phyloP scores from a whole-genome alignment of 2,888 invertebrate genomes.

The Callimorpha dominula region DNA sequence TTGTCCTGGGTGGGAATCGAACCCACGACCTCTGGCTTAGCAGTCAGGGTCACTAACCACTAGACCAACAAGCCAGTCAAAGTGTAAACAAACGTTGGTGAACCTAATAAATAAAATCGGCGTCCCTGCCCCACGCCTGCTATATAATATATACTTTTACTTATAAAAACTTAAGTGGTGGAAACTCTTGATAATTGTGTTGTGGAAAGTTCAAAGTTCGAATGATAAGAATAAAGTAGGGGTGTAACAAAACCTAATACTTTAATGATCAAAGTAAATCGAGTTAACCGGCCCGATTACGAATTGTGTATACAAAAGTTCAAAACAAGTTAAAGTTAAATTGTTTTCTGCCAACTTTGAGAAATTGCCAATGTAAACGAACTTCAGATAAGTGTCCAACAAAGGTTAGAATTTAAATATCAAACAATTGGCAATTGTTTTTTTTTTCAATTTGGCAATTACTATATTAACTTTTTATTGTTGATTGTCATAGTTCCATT shows the following conservation, averaged over 20 bases:
- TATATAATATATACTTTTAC: too few species aligned
- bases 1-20: too few species aligned
- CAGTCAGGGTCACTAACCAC: too few species aligned
- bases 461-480: background rate
- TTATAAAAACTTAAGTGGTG: background rate
- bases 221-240: conserved; percentile 15
- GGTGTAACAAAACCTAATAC: conserved; percentile 23
- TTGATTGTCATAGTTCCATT: background rate
- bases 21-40: too few species aligned
- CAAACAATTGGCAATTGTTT: background rate
- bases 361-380: conserved; percentile 10
- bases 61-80: too few species aligned
- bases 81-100: too few species aligned
- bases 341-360: conserved; percentile 18
- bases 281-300: conserved; percentile 21
- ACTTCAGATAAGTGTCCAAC: conserved; percentile 7
- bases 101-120: too few species aligned
- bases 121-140: too few species aligned
- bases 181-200: background rate
- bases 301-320: conserved; percentile 16
- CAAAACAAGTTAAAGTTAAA: conserved; percentile 18
- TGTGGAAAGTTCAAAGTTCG: conserved; percentile 4
- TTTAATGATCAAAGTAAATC: conserved; percentile 30
- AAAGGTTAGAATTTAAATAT: background rate
- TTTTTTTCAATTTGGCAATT: background rate